Percentiles rank a stretch among this genome's conserved stretches.
phyloP scores from a whole-genome alignment of 2,888 invertebrate genomes.

The Parnassius mnemosyne region DNA sequence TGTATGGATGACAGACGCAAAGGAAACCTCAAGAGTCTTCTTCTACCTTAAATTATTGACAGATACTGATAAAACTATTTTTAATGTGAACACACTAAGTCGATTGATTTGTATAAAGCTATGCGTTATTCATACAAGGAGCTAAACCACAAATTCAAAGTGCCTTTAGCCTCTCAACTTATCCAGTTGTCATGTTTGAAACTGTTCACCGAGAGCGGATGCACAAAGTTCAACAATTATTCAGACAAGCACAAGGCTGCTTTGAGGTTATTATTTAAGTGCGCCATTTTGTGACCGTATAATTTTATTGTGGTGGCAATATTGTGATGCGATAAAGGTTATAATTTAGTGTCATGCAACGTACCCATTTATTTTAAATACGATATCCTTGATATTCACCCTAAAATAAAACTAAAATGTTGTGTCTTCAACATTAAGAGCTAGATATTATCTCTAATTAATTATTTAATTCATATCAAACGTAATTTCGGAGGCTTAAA shows the following conservation, averaged over 20 bases:
- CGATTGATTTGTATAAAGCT: not conserved
- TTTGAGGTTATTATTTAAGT: conserved; percentile 5
- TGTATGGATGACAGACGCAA: too few relatives aligned
- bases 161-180: conserved; percentile 8
- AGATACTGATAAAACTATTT: not conserved
- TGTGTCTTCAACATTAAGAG: too few relatives aligned
- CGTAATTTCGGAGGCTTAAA: too few relatives aligned
- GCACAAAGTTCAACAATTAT: conserved; percentile 14
- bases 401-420: too few relatives aligned
- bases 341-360: too few relatives aligned
- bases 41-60: too few relatives aligned
- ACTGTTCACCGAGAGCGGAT: conserved; percentile 11
- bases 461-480: too few relatives aligned
- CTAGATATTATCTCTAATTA: too few relatives aligned
- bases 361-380: too few relatives aligned
- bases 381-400: too few relatives aligned
- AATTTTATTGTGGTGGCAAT: not conserved
- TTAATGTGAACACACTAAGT: not conserved
- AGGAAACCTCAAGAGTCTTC: too few relatives aligned
- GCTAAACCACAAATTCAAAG: conserved; percentile 17
- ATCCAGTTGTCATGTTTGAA: conserved; percentile 20
- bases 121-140: not conserved
- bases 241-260: conserved; percentile 10
- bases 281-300: not conserved
- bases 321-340: not conserved